These are phyloP conservation scores for Conus betulinus DNA, from an alignment of 1,140 invertebrate genomes.

Conservation along the genomic window DNA sequence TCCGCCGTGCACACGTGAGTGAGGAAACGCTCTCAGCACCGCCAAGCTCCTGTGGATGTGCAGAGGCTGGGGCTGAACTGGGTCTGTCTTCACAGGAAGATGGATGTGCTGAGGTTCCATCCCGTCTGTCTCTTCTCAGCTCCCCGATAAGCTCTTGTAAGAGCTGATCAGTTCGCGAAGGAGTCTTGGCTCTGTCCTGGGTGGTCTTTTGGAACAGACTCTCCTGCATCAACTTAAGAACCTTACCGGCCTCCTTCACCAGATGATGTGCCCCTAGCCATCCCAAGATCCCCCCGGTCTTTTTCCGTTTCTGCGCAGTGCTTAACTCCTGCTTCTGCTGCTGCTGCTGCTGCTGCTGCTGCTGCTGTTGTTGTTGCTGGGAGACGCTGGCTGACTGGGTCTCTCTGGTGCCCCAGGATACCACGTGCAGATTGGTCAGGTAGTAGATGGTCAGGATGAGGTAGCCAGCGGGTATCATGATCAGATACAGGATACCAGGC, in stretches of 20 bases:
- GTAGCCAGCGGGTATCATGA: slow-evolving; percentile 71
- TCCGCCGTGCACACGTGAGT: neutral
- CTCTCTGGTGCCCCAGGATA: slow-evolving; percentile 72
- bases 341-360: slow-evolving; percentile 47
- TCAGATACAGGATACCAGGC: slow-evolving; percentile 68
- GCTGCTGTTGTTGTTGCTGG: slow-evolving; percentile 72
- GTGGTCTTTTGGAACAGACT: slow-evolving; percentile 30
- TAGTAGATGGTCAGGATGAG: slow-evolving; percentile 71
- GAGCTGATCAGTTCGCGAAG: slow-evolving; percentile 54
- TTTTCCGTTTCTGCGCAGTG: slow-evolving; percentile 54
- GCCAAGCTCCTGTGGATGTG: slow-evolving; percentile 19
- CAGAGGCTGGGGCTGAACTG: neutral
- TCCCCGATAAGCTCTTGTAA: slow-evolving; percentile 61
- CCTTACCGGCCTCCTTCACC: slow-evolving; percentile 54
- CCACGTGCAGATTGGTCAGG: slow-evolving; percentile 67
- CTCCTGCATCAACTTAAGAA: slow-evolving; percentile 52
- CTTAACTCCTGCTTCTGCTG: slow-evolving; percentile 53
- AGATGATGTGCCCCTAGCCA: slow-evolving; percentile 51
- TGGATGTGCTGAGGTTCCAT: neutral
- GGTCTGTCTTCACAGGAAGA: neutral
- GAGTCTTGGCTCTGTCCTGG: slow-evolving; percentile 32
- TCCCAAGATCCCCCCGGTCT: slow-evolving; percentile 69
- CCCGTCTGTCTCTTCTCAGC: slow-evolving; percentile 34
- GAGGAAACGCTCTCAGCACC: neutral
- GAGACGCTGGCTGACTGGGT: slow-evolving; percentile 35